phyloP scores from a whole-genome alignment of 2,113 vertebrate species.

The Vireo altiloquus region DNA sequence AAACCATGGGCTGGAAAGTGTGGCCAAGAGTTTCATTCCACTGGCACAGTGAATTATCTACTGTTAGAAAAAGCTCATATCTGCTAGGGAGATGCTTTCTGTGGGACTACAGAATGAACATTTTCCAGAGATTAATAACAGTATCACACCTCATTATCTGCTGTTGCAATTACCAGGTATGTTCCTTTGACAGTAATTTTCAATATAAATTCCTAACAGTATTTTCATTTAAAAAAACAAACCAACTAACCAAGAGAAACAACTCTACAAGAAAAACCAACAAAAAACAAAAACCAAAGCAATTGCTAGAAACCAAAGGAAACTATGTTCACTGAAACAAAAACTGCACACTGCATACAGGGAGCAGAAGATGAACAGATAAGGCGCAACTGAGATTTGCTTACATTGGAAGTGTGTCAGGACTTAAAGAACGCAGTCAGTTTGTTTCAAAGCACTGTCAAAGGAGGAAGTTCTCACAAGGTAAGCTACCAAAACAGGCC shows the following conservation, averaged over 20 bases:
- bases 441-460: background rate
- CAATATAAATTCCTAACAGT: background rate
- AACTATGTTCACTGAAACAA: background rate
- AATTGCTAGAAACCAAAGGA: accelerated
- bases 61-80: background rate
- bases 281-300: no score
- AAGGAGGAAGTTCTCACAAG: background rate
- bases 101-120: background rate
- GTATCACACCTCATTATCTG: background rate
- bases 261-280: background rate
- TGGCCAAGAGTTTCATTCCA: background rate
- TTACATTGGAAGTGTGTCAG: background rate
- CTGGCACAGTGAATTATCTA: background rate
- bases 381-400: background rate
- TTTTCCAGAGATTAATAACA: background rate
- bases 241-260: no score
- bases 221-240: background rate
- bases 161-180: background rate
- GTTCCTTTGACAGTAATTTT: background rate
- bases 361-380: background rate
- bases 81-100: background rate
- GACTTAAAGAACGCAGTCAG: background rate
- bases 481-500: background rate
- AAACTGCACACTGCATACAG: background rate
- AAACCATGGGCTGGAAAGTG: background rate